Percentiles rank a stretch among this genome's conserved stretches.
Conservation (phyloP, 2,888 invertebrate species). For the Myopa tessellatipennis region DNA sequence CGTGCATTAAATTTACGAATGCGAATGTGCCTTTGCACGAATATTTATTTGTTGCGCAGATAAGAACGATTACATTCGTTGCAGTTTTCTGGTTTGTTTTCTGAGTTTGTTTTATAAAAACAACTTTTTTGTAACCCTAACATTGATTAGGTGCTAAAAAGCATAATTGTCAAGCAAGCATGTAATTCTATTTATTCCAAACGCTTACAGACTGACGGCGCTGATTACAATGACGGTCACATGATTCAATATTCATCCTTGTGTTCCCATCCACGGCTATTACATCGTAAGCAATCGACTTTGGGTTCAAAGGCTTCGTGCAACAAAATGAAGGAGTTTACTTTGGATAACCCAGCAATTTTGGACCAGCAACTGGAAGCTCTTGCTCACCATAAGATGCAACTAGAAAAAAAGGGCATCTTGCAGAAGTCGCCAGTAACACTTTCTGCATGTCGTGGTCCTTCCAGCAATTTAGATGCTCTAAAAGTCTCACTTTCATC, state of each 20-base stretch:
- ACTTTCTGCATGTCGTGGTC: not conserved
- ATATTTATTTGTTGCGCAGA: no score
- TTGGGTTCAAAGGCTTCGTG: conserved; percentile 45
- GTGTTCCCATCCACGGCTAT: conserved; percentile 38
- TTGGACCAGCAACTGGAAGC: conserved; percentile 66
- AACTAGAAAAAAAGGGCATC: conserved; percentile 64
- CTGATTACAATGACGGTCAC: conserved; percentile 19
- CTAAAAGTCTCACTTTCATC: conserved; percentile 57
- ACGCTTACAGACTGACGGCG: conserved; percentile 71
- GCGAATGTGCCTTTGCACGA: no score
- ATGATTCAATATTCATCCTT: not conserved
- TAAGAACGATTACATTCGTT: no score
- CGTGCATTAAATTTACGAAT: no score
- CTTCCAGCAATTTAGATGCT: conserved; percentile 36
- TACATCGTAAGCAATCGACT: conserved; percentile 54
- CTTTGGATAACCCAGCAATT: conserved; percentile 65
- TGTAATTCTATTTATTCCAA: conserved; percentile 82
- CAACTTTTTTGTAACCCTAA: no score
- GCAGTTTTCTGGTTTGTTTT: no score
- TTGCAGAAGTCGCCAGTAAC: conserved; percentile 45
- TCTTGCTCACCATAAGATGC: conserved; percentile 67
- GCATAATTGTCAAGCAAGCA: conserved; percentile 77
- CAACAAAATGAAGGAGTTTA: conserved; percentile 56
- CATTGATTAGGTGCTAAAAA: conserved; percentile 75
- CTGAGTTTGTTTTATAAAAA: conserved; percentile 32